Evolutionary conservation across 2,113 vertebrate genomes (phyloP).

Genomic region (Boulengeromyrus knoepffleri): DNA sequence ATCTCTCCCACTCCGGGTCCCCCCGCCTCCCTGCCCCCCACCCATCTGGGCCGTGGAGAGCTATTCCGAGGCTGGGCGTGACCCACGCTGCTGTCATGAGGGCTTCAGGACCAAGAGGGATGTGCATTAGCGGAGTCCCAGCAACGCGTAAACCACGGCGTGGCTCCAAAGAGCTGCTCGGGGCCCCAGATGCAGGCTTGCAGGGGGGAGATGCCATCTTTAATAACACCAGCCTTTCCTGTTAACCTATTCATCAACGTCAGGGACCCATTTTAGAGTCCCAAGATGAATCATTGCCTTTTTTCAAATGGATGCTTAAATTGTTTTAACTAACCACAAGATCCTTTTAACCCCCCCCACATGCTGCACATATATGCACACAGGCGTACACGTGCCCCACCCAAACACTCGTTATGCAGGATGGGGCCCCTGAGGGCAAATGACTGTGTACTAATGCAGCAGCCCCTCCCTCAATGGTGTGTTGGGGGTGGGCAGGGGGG

Average conservation of each 20-base stretch:
- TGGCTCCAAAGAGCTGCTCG: background rate
- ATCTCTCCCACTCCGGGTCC: background rate
- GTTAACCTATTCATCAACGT: slow-evolving; percentile 12
- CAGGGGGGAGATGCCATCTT: background rate
- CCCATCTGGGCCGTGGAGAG: background rate
- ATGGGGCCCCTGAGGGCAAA: background rate
- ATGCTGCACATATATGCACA: background rate
- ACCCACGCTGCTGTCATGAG: background rate
- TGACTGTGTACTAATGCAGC: slow-evolving; percentile 8
- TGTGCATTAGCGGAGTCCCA: background rate
- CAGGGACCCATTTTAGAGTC: background rate
- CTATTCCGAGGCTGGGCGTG: background rate
- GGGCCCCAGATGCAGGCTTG: background rate
- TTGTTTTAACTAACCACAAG: slow-evolving; percentile 16
- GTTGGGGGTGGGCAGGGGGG: background rate
- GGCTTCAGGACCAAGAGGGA: background rate
- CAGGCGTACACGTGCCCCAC: background rate
- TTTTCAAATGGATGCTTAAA: slow-evolving; percentile 7
- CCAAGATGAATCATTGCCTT: slow-evolving; percentile 2
- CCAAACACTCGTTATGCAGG: background rate
- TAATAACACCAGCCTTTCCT: slow-evolving; percentile 5
- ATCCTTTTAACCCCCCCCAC: background rate
- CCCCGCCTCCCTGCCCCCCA: background rate
- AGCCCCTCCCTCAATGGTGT: background rate
- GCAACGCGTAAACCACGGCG: background rate